Evolutionary conservation across 2,113 vertebrate genomes (phyloP), one percentile per base, ranked within the genome.

Genomic region (Caloenas nicobarica): DNA sequence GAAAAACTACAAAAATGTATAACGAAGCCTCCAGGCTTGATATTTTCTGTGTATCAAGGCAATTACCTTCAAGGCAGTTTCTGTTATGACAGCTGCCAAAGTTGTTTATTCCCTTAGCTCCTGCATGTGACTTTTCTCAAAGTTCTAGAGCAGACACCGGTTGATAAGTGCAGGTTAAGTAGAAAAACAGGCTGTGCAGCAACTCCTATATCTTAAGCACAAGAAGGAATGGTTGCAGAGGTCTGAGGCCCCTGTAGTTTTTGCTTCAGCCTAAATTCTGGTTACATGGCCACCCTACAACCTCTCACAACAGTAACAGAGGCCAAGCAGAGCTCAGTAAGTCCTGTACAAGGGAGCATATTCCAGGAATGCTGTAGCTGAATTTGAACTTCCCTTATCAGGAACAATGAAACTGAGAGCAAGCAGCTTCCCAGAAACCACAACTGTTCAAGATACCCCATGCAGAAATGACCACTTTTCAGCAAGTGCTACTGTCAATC

Each of bases 401-500:
- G 74, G 54, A 96, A 85, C 62, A 89, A 89, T 22, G 66, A 89
- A 85, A 80, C 31, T 0, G 2, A 78, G n/a, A 93, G 38, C 81
- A 84, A 71, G 53, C 26, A 81, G 65, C 73, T 84, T 93, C 86
- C 68, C 71, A 51, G 77, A 88, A 91, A 51, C 25, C 3, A 3
- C 76, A 74, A 46, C 56, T 70, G 33, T 24, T 73, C 10, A 5
- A 46, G 51, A 70, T 7, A 74, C 7, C 33, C 64, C 7, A 4
- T 13, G 42, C 28, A 84, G 82, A 89, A 96, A 90, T 78, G 25
- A 50, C 70, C 15, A n/a, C 79, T 91, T 97, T 77, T 89, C 79
- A 58, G 86, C 95, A 97, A 96, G 86, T 83, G 88, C 54, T 86
- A 25, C 86, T 89, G 85, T 95, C 94, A 93, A 82, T 93, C 93